phyloP scores from a whole-genome alignment of 2,797 vertebrate species.

The Enteromius fasciolatus region DNA sequence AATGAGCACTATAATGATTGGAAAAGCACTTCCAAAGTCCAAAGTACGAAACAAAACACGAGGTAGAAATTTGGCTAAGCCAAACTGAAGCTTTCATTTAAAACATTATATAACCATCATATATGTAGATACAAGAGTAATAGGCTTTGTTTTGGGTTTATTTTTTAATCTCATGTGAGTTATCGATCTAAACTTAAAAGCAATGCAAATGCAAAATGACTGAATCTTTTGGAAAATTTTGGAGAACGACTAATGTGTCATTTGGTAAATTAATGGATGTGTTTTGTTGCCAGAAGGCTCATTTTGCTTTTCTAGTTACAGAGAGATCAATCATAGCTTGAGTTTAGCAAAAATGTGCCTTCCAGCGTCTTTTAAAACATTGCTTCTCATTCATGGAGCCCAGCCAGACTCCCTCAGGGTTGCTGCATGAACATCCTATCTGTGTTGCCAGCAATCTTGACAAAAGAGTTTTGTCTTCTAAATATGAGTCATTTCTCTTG shows the following conservation, averaged over 20 bases:
- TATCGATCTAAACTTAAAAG: not conserved
- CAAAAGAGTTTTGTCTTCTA: constrained; percentile 16
- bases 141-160: too few relatives aligned
- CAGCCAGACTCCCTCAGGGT: constrained; percentile 14
- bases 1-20: not conserved
- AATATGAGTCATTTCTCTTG: constrained; percentile 5
- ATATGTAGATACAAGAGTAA: not conserved
- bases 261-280: not conserved
- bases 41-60: not conserved
- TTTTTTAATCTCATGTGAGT: not conserved
- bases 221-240: not conserved
- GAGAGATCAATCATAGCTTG: constrained; percentile 27
- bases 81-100: not conserved
- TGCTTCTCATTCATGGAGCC: constrained; percentile 11
- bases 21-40: not conserved
- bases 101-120: not conserved
- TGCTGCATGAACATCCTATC: constrained; percentile 4
- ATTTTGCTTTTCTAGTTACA: constrained; percentile 17
- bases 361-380: not conserved
- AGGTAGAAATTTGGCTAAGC: constrained; percentile 3
- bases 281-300: not conserved
- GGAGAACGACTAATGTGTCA: not conserved
- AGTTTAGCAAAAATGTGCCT: not conserved
- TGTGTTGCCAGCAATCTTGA: constrained; percentile 14
- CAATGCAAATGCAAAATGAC: not conserved